Evolutionary conservation across 2,797 vertebrate genomes (phyloP).

Genomic region (Pipistrellus pygmaeus): DNA sequence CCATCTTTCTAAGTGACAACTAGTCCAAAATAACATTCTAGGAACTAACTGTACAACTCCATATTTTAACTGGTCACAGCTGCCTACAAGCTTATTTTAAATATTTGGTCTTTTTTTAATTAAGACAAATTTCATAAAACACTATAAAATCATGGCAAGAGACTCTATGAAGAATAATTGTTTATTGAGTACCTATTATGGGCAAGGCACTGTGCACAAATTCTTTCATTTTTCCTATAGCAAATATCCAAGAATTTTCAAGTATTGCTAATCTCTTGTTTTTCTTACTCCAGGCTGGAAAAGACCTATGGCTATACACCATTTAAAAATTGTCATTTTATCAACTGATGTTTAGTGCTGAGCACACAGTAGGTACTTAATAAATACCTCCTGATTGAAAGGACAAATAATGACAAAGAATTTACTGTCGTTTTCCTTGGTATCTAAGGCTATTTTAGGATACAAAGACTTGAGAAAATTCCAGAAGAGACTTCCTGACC

Average conservation of each 20-base stretch:
- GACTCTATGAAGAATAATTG: constrained; percentile 72
- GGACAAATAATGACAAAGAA: constrained; percentile 72
- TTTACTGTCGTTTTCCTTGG: constrained; percentile 70
- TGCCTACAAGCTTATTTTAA: constrained; percentile 77
- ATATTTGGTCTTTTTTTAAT: constrained; percentile 84
- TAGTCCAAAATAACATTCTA: constrained; percentile 87
- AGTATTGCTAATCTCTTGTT: constrained; percentile 43
- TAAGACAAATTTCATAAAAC: constrained; percentile 81
- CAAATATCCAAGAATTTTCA: constrained; percentile 68
- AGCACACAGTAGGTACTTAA: constrained; percentile 82
- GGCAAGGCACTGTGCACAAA: constrained; percentile 78
- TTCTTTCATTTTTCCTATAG: constrained; percentile 64
- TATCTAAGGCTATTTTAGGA: constrained; percentile 73
- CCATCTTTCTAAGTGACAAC: constrained; percentile 86
- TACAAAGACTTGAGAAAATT: constrained; percentile 72
- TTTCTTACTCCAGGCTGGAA: constrained; percentile 55
- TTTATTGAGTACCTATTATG: constrained; percentile 84
- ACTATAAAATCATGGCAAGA: constrained; percentile 78
- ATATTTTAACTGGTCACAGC: constrained; percentile 71
- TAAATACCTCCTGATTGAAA: constrained; percentile 75
- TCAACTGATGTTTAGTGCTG: constrained; percentile 72
- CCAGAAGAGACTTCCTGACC: constrained; percentile 68
- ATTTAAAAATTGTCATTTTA: constrained; percentile 54
- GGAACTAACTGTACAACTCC: constrained; percentile 75
- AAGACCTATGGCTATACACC: constrained; percentile 63